Percentiles rank a stretch among this genome's conserved stretches.
phyloP scores from a whole-genome alignment of 2,113 vertebrate genomes.

The Equus quagga region DNA sequence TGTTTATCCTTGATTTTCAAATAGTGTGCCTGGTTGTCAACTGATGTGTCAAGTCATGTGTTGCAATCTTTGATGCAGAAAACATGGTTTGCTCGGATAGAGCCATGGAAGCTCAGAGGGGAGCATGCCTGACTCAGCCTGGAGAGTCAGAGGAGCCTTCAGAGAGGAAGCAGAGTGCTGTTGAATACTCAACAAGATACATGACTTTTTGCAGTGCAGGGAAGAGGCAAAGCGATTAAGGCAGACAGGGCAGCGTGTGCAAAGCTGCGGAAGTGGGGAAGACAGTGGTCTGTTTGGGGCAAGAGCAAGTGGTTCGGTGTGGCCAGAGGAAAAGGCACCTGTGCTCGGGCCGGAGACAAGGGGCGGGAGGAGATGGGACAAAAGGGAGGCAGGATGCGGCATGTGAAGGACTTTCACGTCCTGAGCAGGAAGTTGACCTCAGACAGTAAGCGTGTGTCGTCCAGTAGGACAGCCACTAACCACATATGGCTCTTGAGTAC shows the following conservation, averaged over 20 bases:
- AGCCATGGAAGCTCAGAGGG: neutral
- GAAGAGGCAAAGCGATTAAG: neutral
- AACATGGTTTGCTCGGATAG: neutral
- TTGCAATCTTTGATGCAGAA: slow-evolving; percentile 10
- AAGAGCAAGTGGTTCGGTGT: neutral
- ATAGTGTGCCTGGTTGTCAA: neutral
- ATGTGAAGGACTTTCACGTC: neutral
- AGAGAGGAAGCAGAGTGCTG: neutral
- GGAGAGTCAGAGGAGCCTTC: neutral
- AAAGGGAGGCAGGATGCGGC: neutral
- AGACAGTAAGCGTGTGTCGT: neutral
- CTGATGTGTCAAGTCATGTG: neutral
- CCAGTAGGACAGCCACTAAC: neutral
- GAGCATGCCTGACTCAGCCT: neutral
- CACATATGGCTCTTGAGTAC: neutral
- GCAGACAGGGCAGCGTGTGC: neutral
- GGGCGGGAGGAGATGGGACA: neutral
- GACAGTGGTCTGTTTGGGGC: neutral
- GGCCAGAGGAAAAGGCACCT: neutral
- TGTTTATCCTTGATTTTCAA: neutral
- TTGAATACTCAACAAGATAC: neutral
- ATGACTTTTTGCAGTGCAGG: neutral
- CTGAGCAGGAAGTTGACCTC: neutral
- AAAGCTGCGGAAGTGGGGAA: neutral
- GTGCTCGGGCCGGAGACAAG: neutral